These are phyloP conservation scores for Calyptomena viridis DNA, from an alignment of 2,113 vertebrate species.

Conservation along the genomic window DNA sequence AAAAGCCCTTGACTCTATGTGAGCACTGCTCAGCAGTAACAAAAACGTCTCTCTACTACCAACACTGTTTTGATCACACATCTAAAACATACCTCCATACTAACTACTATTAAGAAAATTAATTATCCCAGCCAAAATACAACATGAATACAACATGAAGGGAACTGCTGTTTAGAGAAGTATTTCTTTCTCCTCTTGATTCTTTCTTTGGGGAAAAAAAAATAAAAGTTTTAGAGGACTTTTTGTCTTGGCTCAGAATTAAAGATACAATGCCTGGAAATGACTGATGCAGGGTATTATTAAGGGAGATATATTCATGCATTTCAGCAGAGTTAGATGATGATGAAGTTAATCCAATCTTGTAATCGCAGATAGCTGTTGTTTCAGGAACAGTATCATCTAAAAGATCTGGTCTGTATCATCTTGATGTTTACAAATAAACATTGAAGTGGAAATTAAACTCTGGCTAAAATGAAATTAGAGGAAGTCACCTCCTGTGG, in stretches of 20 bases:
- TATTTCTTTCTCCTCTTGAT: not conserved
- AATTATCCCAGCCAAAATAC: not conserved
- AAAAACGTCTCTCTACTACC: not conserved
- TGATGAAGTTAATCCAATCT: constrained; percentile 38
- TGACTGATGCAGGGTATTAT: not conserved
- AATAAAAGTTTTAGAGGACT: not conserved
- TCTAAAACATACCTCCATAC: not conserved
- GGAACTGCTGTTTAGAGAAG: not conserved
- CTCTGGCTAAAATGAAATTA: constrained; percentile 9
- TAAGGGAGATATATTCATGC: not conserved
- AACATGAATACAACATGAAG: too few species aligned
- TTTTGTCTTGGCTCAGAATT: not conserved
- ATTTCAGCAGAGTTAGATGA: not conserved
- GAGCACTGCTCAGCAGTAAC: not conserved
- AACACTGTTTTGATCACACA: not conserved
- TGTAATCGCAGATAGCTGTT: not conserved
- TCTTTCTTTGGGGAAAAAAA: not conserved
- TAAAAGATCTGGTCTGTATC: constrained; percentile 6
- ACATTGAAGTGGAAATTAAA: constrained; percentile 15
- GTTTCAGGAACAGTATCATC: constrained; percentile 2
- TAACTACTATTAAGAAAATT: not conserved
- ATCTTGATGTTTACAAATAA: constrained; percentile 41
- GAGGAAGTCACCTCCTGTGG: not conserved
- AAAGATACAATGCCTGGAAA: not conserved
- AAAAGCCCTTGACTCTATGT: not conserved